Percentiles rank a stretch among this genome's conserved stretches.
Evolutionary conservation across 1,140 invertebrate species (phyloP).

Genomic region (Heliconius hermathena): DNA sequence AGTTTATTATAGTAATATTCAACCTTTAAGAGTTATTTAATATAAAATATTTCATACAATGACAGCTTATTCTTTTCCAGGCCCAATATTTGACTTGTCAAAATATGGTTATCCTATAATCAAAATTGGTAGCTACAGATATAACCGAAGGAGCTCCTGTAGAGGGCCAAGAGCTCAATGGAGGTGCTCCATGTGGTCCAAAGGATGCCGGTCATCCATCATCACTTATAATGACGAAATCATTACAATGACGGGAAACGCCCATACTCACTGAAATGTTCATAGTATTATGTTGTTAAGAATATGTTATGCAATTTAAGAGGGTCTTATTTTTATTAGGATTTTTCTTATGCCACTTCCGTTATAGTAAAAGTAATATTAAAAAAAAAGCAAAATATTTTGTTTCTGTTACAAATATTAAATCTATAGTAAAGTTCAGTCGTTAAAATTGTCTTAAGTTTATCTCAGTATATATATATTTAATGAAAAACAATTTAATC

Average conservation of each 20-base stretch:
- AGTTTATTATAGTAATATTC: too few relatives aligned
- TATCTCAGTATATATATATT: too few relatives aligned
- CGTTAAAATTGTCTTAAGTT: too few relatives aligned
- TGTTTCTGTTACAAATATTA: background rate
- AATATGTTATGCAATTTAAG: background rate
- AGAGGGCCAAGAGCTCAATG: constrained; percentile 39
- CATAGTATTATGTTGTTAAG: background rate
- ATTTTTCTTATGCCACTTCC: background rate
- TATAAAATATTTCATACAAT: background rate
- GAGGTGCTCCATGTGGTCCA: constrained; percentile 40
- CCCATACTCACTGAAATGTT: constrained; percentile 27
- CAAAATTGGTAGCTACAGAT: constrained; percentile 39
- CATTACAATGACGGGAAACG: constrained; percentile 12
- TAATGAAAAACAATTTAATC: too few relatives aligned
- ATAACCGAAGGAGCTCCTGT: constrained; percentile 22
- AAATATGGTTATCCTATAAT: constrained; percentile 42
- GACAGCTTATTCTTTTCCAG: constrained; percentile 1
- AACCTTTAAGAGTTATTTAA: background rate
- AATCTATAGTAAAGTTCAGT: background rate
- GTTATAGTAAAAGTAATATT: background rate
- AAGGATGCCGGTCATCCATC: constrained; percentile 46
- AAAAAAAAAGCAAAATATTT: background rate
- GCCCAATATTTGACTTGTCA: constrained; percentile 22
- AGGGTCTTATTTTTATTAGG: background rate
- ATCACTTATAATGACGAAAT: constrained; percentile 43